Percentiles rank a stretch among this genome's conserved stretches.
phyloP scores from a whole-genome alignment of 2,888 invertebrate genomes.

The Acanthosepion esculentum region DNA sequence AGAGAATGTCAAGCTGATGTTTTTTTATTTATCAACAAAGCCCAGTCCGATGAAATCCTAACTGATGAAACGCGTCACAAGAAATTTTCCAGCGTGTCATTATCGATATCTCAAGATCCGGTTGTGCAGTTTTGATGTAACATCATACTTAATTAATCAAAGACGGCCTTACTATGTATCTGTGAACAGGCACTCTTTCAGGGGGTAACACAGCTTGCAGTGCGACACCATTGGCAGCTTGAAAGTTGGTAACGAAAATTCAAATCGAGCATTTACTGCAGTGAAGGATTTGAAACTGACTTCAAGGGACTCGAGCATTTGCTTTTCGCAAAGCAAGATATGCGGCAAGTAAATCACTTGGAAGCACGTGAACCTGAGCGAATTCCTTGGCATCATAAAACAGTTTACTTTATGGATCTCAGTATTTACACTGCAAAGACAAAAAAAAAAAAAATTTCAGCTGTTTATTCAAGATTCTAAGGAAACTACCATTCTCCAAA shows the following conservation, averaged over 20 bases:
- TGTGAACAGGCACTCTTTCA: too few species aligned
- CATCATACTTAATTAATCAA: too few species aligned
- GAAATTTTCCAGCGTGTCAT: too few species aligned
- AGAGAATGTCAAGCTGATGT: too few species aligned
- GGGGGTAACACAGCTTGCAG: too few species aligned
- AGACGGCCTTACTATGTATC: too few species aligned
- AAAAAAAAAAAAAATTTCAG: not conserved
- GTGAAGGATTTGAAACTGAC: not conserved
- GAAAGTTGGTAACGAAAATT: not conserved
- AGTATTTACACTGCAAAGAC: conserved; percentile 83
- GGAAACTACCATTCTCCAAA: not conserved
- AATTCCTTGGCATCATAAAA: conserved; percentile 92
- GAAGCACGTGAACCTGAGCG: conserved; percentile 86
- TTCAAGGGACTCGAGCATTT: conserved; percentile 69
- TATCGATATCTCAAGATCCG: too few species aligned
- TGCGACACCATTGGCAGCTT: too few species aligned
- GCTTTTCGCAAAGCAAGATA: conserved; percentile 90
- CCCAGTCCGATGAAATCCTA: too few species aligned
- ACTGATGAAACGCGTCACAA: too few species aligned
- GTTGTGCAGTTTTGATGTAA: too few species aligned
- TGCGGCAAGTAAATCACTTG: conserved; percentile 93
- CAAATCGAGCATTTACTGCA: not conserved
- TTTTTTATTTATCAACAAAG: too few species aligned
- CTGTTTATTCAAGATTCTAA: not conserved
- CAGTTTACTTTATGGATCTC: conserved; percentile 90